phyloP scores from a whole-genome alignment of 2,113 vertebrate genomes.

The Tursiops truncatus region DNA sequence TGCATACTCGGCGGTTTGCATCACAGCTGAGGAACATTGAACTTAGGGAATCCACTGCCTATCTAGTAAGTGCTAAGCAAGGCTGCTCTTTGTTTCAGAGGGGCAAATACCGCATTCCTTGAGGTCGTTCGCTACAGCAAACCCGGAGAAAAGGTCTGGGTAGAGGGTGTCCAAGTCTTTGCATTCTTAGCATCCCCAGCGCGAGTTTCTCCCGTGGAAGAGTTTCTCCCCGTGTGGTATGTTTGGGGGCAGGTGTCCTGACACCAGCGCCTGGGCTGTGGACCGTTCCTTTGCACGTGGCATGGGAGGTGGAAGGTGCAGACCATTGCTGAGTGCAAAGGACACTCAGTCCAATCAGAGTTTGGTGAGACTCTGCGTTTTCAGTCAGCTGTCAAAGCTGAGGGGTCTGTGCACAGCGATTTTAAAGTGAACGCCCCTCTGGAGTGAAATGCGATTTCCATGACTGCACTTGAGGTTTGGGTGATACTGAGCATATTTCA shows the following conservation, averaged over 20 bases:
- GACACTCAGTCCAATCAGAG: neutral
- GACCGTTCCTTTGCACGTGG: accelerated
- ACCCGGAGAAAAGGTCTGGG: neutral
- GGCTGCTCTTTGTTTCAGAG: neutral
- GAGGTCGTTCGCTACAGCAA: neutral
- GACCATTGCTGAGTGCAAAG: neutral
- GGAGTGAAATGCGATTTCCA: neutral
- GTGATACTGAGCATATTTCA: accelerated
- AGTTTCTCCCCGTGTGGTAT: accelerated
- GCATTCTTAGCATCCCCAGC: neutral
- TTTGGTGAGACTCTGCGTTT: neutral
- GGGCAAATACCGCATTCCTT: neutral
- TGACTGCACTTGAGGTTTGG: accelerated
- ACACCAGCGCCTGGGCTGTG: neutral
- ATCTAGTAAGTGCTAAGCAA: neutral
- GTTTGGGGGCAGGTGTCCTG: neutral
- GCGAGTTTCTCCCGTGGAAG: neutral
- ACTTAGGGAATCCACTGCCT: neutral
- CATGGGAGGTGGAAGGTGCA: too few species aligned
- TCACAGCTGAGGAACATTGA: neutral
- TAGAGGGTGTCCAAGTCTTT: too few species aligned
- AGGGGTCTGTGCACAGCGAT: neutral
- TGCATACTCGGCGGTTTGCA: too few species aligned
- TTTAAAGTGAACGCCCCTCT: neutral
- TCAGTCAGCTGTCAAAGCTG: too few species aligned